A percentile compares a stretch with the other conserved stretches of the same genome.
These are phyloP conservation scores for Scytalopus superciliaris DNA, from an alignment of 2,113 vertebrate genomes.

Conservation along the genomic window DNA sequence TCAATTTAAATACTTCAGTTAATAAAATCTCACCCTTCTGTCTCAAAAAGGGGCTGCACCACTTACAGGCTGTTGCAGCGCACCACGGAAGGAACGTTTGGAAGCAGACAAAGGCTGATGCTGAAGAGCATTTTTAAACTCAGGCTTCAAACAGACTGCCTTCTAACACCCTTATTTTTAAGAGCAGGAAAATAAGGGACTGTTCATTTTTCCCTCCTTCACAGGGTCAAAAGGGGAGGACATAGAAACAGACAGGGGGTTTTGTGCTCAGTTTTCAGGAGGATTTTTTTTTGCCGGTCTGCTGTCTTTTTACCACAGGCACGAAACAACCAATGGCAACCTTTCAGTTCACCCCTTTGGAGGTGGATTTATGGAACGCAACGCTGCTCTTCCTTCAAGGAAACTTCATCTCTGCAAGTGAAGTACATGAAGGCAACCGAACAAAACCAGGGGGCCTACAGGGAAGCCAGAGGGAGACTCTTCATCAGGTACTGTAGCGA, in stretches of 20 bases:
- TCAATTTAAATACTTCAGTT: neutral
- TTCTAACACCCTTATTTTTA: neutral
- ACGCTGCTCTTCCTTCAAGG: neutral
- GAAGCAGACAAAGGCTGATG: neutral
- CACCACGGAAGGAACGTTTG: neutral
- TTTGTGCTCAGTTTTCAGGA: neutral
- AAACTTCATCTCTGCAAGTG: neutral
- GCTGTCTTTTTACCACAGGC: neutral
- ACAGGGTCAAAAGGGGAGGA: neutral
- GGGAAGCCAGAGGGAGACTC: neutral
- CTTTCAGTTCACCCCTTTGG: neutral
- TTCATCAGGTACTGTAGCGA: neutral
- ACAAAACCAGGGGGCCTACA: neutral
- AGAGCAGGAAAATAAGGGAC: neutral
- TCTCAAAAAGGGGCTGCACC: neutral
- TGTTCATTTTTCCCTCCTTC: neutral
- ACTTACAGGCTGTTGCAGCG: neutral
- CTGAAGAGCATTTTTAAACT: neutral
- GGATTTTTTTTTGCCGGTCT: neutral
- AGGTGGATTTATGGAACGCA: accelerated
- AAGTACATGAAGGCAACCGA: accelerated
- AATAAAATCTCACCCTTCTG: neutral
- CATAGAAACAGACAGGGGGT: neutral
- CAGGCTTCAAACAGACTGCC: neutral
- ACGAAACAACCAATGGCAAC: accelerated